These are phyloP conservation scores for Syrphus vitripennis DNA, from an alignment of 2,888 invertebrate species.

Conservation along the genomic window DNA sequence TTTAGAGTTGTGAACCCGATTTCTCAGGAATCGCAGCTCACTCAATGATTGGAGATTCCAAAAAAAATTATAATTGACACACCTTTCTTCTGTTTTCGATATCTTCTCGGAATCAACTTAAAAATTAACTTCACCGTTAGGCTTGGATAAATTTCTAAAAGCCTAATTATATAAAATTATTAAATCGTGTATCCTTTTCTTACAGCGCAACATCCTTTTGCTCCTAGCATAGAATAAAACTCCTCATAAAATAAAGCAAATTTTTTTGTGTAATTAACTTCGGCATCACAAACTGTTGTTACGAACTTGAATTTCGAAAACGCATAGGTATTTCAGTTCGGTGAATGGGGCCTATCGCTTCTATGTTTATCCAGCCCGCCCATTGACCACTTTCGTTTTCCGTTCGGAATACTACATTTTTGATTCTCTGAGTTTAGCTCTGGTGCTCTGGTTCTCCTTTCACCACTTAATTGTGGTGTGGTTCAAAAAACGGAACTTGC, in stretches of 20 bases:
- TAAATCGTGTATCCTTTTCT: conserved; percentile 1
- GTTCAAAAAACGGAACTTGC: conserved; percentile 57
- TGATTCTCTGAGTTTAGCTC: neutral
- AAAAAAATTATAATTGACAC: no score
- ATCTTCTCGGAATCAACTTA: neutral
- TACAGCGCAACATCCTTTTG: neutral
- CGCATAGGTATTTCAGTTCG: neutral
- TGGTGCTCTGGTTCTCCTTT: conserved; percentile 52
- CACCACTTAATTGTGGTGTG: conserved; percentile 66
- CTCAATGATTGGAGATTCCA: no score
- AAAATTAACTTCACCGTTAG: neutral
- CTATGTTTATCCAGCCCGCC: neutral
- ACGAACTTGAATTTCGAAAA: neutral
- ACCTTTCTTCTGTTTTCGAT: neutral
- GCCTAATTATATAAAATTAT: conserved; percentile 1
- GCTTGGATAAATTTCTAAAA: neutral
- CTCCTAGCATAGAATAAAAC: neutral
- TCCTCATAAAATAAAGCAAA: neutral
- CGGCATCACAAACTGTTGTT: neutral
- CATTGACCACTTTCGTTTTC: conserved; percentile 60
- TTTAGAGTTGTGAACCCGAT: no score
- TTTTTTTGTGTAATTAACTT: conserved; percentile 11
- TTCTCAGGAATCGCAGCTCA: no score
- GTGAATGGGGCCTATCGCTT: neutral
- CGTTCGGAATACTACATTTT: conserved; percentile 31